Evolutionary conservation across 2,888 invertebrate genomes (phyloP).

Genomic region (Polydrusus tereticollis): DNA sequence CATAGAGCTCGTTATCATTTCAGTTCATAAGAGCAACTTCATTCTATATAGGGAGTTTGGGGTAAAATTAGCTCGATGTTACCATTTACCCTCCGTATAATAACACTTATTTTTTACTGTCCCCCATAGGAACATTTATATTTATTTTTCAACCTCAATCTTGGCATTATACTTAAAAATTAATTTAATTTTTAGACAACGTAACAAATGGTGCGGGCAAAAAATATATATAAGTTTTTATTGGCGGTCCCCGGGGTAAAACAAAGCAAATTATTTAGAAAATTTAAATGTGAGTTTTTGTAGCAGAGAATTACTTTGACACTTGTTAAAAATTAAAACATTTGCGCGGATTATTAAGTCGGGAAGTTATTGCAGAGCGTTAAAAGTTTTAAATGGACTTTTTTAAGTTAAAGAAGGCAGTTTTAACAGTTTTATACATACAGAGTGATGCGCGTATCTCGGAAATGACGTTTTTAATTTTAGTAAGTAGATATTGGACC

Average conservation of each 20-base stretch:
- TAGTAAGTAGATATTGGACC: too few species aligned
- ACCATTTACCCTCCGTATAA: background rate
- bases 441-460: too few species aligned
- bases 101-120: background rate
- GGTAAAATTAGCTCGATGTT: background rate
- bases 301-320: conserved; percentile 27
- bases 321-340: conserved; percentile 33
- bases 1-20: too few species aligned
- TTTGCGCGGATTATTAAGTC: conserved; percentile 19
- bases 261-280: conserved; percentile 28
- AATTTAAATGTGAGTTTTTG: conserved; percentile 21
- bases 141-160: background rate
- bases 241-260: conserved; percentile 16
- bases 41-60: background rate
- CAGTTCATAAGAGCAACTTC: too few species aligned
- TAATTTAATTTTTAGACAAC: conserved; percentile 8
- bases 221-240: conserved; percentile 27
- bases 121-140: background rate
- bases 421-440: too few species aligned
- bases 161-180: conserved; percentile 12
- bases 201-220: conserved; percentile 3
- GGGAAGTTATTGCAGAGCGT: conserved; percentile 5
- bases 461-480: too few species aligned
- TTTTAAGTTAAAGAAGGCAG: conserved; percentile 3
- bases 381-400: conserved; percentile 23